Conservation (phyloP, 2,888 invertebrate species). For the Xylota segnis region DNA sequence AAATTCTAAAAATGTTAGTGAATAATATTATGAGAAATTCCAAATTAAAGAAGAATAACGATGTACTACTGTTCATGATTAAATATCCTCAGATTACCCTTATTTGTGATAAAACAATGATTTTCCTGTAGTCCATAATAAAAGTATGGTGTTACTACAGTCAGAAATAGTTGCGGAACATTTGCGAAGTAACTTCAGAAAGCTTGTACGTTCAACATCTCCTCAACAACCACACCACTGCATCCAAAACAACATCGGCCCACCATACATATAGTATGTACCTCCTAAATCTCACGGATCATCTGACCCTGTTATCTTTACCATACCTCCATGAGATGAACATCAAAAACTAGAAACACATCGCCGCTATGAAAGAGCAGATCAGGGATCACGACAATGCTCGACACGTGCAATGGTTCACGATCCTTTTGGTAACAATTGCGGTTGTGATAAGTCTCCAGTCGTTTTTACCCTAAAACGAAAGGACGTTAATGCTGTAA, state of each 20-base stretch:
- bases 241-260: constrained; percentile 36
- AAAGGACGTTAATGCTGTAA: too few relatives aligned
- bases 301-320: constrained; percentile 23
- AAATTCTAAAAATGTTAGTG: neutral
- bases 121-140: too few relatives aligned
- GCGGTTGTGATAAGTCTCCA: neutral
- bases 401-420: too few relatives aligned
- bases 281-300: constrained; percentile 18
- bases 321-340: too few relatives aligned
- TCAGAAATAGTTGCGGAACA: constrained; percentile 18
- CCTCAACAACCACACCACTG: constrained; percentile 29
- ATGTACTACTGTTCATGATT: neutral
- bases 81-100: neutral
- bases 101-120: constrained; percentile 22
- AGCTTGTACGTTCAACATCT: constrained; percentile 15
- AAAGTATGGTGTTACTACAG: too few relatives aligned
- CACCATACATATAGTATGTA: too few relatives aligned
- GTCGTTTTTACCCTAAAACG: too few relatives aligned
- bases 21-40: constrained; percentile 29
- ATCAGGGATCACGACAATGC: too few relatives aligned
- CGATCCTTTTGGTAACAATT: too few relatives aligned
- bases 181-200: constrained; percentile 20
- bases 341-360: too few relatives aligned
- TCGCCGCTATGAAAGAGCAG: too few relatives aligned
- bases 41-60: constrained; percentile 37